Conservation (phyloP, 2,888 invertebrate genomes). For the Cephus rjabovi region DNA sequence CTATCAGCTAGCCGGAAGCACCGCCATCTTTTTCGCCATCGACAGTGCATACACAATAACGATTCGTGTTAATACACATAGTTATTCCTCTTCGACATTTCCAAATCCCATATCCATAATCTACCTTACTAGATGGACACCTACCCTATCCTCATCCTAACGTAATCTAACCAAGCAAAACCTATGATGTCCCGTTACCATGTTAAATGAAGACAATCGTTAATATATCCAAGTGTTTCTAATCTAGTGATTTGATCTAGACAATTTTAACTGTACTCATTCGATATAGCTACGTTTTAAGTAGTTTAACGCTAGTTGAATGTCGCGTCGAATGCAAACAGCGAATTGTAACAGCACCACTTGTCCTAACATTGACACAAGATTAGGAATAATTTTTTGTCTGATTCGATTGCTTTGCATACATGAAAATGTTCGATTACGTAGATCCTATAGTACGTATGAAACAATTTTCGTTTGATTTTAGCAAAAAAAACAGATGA, state of each 20-base stretch:
- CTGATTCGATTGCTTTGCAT: neutral
- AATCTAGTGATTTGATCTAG: conserved; percentile 4
- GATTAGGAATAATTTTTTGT: neutral
- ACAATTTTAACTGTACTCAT: neutral
- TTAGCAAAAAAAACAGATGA: neutral
- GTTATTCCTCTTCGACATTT: neutral
- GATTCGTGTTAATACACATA: conserved; percentile 8
- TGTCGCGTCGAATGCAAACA: neutral
- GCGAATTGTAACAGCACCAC: neutral
- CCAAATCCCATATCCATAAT: neutral
- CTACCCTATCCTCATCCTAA: neutral
- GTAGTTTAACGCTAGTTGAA: neutral
- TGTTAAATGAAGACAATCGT: conserved; percentile 23
- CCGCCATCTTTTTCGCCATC: conserved; percentile 38
- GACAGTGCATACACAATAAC: conserved; percentile 29
- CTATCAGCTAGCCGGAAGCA: conserved; percentile 47
- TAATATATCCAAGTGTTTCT: conserved; percentile 23
- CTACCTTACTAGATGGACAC: neutral
- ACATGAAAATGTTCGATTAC: neutral
- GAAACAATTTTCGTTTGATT: neutral
- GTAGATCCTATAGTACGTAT: neutral
- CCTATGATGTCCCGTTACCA: conserved; percentile 4
- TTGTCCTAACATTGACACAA: neutral
- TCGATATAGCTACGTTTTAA: conserved; percentile 2
- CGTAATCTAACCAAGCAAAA: neutral